Evolutionary conservation across 2,113 vertebrate species (phyloP).

Genomic region (Ceyx margarethae): DNA sequence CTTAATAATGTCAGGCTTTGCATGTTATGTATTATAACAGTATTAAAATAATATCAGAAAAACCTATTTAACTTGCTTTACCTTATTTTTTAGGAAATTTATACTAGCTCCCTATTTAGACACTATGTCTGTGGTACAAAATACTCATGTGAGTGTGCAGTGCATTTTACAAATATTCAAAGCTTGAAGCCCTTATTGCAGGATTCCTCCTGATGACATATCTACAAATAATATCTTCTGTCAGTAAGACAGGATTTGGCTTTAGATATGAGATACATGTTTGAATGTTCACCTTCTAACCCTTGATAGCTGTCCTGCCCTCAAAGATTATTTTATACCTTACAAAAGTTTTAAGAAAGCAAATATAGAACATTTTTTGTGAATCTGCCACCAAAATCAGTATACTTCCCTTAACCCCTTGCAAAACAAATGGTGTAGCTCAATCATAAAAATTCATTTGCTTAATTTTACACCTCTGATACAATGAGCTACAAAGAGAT

Average conservation of each 20-base stretch:
- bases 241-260: not conserved
- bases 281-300: not conserved
- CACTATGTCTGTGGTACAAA: not conserved
- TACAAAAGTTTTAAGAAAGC: not conserved
- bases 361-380: not conserved
- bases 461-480: not conserved
- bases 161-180: not conserved
- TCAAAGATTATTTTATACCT: not conserved
- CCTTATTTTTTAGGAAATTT: not conserved
- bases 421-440: not conserved
- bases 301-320: not conserved
- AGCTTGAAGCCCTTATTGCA: not conserved
- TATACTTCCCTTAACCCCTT: not conserved
- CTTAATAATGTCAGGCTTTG: not conserved
- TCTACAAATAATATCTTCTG: not conserved
- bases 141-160: fast-evolving
- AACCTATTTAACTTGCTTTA: not conserved
- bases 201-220: not conserved
- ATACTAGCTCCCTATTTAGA: not conserved
- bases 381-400: not conserved
- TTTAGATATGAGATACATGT: not conserved
- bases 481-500: not conserved
- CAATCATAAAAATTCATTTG: not conserved
- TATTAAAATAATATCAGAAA: not conserved
- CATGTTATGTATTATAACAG: not conserved